A percentile compares a stretch with the other conserved stretches of the same genome.
phyloP scores from a whole-genome alignment of 2,113 vertebrate genomes.

The Nipponia nippon region DNA sequence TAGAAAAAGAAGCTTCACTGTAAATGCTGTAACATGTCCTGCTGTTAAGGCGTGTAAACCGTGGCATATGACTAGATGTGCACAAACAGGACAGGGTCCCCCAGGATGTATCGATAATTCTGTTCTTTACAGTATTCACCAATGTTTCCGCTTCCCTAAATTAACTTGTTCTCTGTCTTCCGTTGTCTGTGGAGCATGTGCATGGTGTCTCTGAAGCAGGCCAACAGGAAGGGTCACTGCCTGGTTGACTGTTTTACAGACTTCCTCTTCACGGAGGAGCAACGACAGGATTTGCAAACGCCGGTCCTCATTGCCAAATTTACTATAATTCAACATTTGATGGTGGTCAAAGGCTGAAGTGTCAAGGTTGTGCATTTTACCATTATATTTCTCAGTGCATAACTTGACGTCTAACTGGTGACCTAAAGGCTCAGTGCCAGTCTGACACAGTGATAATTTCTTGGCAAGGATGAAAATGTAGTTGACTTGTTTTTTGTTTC shows the following conservation, averaged over 20 bases:
- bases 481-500: background rate
- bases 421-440: background rate
- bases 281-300: background rate
- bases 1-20: background rate
- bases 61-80: background rate
- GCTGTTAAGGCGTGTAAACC: background rate
- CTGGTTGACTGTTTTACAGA: background rate
- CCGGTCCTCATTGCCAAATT: background rate
- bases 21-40: background rate
- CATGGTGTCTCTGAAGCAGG: background rate
- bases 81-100: background rate
- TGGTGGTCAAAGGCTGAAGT: background rate
- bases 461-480: background rate
- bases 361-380: background rate
- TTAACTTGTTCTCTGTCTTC: background rate
- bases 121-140: background rate
- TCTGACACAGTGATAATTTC: background rate
- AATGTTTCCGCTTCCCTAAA: background rate
- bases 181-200: background rate
- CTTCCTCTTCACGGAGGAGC: background rate
- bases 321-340: background rate
- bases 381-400: background rate
- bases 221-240: slow-evolving; percentile 1
- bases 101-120: background rate
- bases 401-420: background rate